A percentile compares a stretch with the other conserved stretches of the same genome.
phyloP scores from a whole-genome alignment of 2,797 vertebrate genomes.

The Galagoides demidoff region DNA sequence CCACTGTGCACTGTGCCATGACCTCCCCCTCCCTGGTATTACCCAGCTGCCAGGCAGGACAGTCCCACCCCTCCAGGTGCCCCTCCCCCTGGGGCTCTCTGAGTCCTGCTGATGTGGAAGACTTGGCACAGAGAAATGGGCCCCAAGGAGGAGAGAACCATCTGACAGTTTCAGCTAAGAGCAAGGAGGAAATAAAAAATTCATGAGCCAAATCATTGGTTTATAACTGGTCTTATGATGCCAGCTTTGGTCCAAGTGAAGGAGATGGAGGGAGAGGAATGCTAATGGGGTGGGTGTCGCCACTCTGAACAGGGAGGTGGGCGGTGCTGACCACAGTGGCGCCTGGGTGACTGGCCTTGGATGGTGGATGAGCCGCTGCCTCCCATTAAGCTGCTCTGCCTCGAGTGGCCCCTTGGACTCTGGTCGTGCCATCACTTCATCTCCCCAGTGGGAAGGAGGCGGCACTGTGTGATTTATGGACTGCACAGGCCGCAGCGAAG shows the following conservation, averaged over 20 bases:
- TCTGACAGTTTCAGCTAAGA: slow-evolving; percentile 63
- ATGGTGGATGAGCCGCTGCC: neutral
- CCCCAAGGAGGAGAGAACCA: slow-evolving; percentile 15
- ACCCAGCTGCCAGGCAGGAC: neutral
- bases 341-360: neutral
- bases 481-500: neutral
- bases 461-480: neutral
- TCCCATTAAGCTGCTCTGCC: neutral
- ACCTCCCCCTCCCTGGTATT: neutral
- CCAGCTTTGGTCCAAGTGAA: slow-evolving; percentile 23
- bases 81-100: neutral
- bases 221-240: slow-evolving; percentile 65
- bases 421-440: slow-evolving; percentile 4
- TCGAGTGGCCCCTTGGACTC: neutral
- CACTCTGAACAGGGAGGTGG: slow-evolving; percentile 18
- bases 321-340: neutral
- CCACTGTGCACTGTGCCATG: neutral
- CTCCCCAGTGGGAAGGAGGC: neutral
- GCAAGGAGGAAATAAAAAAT: slow-evolving; percentile 77
- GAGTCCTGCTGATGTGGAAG: slow-evolving; percentile 33
- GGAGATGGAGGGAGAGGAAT: slow-evolving; percentile 16
- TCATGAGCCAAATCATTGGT: slow-evolving; percentile 76
- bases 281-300: neutral
- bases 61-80: neutral
- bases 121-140: slow-evolving; percentile 42